A percentile compares a stretch with the other conserved stretches of the same genome.
These are phyloP conservation scores for Leucophenga maculata DNA, from an alignment of 2,888 invertebrate genomes.

Conservation along the genomic window DNA sequence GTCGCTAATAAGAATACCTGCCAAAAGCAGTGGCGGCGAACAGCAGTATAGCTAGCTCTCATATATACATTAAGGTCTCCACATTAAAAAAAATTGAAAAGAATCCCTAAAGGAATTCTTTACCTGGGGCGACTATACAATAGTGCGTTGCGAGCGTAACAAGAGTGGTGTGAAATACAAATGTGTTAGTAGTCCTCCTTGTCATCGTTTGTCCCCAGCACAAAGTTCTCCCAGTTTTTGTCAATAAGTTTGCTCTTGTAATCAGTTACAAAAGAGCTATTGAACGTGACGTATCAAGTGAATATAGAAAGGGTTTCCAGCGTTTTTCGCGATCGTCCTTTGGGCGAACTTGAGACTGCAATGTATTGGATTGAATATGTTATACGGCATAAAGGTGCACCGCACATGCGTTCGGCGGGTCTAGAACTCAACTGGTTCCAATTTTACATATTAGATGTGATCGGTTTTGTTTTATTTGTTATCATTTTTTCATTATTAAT, in stretches of 20 bases:
- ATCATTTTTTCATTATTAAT: neutral
- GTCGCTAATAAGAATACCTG: no score
- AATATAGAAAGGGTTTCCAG: constrained; percentile 45
- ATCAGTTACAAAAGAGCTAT: constrained; percentile 33
- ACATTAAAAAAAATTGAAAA: no score
- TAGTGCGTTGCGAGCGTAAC: no score
- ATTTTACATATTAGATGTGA: constrained; percentile 66
- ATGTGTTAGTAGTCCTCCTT: no score
- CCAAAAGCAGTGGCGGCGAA: no score
- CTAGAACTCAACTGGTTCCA: constrained; percentile 64
- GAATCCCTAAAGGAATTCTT: no score
- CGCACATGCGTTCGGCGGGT: constrained; percentile 53
- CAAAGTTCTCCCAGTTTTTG: no score
- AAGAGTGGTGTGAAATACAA: no score
- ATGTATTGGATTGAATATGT: constrained; percentile 67
- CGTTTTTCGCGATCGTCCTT: constrained; percentile 50
- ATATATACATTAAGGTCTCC: no score
- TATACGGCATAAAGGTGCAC: constrained; percentile 56
- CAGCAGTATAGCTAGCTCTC: no score
- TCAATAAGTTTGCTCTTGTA: constrained; percentile 35
- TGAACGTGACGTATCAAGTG: constrained; percentile 37
- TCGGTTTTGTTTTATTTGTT: constrained; percentile 18
- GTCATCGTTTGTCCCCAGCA: no score
- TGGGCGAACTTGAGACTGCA: constrained; percentile 55
- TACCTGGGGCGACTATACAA: no score